phyloP scores from a whole-genome alignment of 1,140 invertebrate genomes.

The Littorina saxatilis region DNA sequence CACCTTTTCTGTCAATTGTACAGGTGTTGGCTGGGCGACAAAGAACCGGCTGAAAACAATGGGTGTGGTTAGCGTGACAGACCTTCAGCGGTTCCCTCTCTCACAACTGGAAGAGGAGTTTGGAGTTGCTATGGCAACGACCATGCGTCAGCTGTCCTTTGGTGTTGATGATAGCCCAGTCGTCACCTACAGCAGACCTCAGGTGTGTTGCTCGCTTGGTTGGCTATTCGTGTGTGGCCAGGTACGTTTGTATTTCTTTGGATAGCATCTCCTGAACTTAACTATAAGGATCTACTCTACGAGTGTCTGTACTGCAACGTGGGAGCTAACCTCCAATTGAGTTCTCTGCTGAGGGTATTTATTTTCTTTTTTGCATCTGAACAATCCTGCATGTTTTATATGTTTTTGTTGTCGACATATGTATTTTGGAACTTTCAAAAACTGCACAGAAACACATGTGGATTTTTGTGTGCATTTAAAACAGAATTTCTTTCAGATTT shows the following conservation, averaged over 20 bases:
- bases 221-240: neutral
- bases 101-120: constrained; percentile 53
- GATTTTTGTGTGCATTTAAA: too few species aligned
- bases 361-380: too few species aligned
- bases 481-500: too few species aligned
- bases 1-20: neutral
- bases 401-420: too few species aligned
- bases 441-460: too few species aligned
- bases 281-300: too few species aligned
- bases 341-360: too few species aligned
- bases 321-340: too few species aligned
- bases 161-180: constrained; percentile 64
- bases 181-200: constrained; percentile 56
- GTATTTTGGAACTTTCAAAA: too few species aligned
- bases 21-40: constrained; percentile 62
- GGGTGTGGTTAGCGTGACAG: constrained; percentile 52
- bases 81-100: constrained; percentile 52
- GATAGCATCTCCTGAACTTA: too few species aligned
- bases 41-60: constrained; percentile 51
- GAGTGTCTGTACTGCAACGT: too few species aligned
- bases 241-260: neutral
- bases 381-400: too few species aligned
- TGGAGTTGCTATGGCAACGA: constrained; percentile 43
- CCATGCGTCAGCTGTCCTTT: constrained; percentile 53
- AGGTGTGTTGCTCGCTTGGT: constrained; percentile 46